Conservation (phyloP, 2,113 vertebrate species). For the Phodopus roborovskii region DNA sequence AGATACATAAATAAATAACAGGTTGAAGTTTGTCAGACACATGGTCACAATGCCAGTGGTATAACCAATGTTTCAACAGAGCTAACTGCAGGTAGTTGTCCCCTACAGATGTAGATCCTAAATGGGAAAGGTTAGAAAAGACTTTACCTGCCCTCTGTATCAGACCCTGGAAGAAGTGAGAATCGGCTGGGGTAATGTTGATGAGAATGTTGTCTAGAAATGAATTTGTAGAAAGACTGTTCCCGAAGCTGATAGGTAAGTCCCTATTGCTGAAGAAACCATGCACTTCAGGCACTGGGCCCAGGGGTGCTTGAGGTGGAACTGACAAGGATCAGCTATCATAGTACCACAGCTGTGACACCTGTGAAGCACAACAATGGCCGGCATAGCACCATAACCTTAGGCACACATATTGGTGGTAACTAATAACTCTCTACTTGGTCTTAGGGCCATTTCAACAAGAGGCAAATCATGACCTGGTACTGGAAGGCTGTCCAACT, state of each 20-base stretch:
- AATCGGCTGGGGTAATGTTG: neutral
- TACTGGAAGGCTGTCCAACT: neutral
- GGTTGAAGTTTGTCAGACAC: neutral
- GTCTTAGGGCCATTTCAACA: neutral
- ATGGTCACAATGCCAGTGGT: neutral
- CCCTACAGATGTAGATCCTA: neutral
- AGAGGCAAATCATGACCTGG: neutral
- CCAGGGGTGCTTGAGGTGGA: neutral
- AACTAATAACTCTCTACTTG: neutral
- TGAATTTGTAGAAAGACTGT: neutral
- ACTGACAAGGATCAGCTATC: neutral
- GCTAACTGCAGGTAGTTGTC: neutral
- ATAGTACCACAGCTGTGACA: neutral
- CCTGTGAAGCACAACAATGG: neutral
- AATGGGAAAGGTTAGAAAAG: neutral
- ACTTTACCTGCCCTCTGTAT: neutral
- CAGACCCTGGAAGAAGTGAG: neutral
- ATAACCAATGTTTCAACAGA: fast-evolving
- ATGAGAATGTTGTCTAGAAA: neutral
- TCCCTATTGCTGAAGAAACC: neutral
- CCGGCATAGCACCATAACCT: neutral
- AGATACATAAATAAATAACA: neutral
- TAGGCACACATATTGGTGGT: neutral
- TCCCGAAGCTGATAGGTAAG: neutral
- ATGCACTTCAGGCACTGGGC: neutral